Base-by-base conservation (phyloP, 2,113 vertebrate species). In the Arizona elegans region DNA sequence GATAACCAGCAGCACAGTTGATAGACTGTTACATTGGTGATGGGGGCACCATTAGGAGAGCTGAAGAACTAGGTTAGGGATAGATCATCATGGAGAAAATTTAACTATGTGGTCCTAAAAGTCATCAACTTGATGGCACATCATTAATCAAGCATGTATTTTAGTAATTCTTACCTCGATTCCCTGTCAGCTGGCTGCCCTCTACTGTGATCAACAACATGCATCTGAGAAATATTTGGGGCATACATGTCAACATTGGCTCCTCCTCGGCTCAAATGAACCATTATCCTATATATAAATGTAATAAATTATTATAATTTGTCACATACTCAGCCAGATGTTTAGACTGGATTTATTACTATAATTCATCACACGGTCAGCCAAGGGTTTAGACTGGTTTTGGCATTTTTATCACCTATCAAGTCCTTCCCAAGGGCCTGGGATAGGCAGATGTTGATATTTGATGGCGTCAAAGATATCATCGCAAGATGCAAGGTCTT, bases 221-320 rank as follows among this genome's bases (percentile, higher is more conserved):
- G 98, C 99, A 99, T 98, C 97, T 99, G 99, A 47, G 98, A 97
- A 81, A 97, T 59, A 90, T 99, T 96, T 0, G 98, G 99, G 65
- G 99, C 99, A 93, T 98, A 99, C 97, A 99, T 99, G 94, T 99
- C 97, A 94, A 98, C 98, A 54, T 97, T 97, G 0, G 98, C 98
- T 12, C 98, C 98, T 0, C 97, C 97, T 0, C 98, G 98, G 95
- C 98, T 99, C 93, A 99, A 97, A 94, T 99, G 98, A 0, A 99
- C 98, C 96, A 99, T 97, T 21, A 98, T 95, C 87, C 98, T 99
- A 91, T 0, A 89, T 93, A 91, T 0, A 0, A 0, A 2, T 56
- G 19, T 19, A 38, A 81, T 81, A 81, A 81, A 81, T 81, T 70
- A 70, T n/a, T 19, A 81, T 81, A 2, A 19, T 9, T 70, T n/a